phyloP scores from a whole-genome alignment of 2,113 vertebrate genomes.

The Mobula hypostoma region DNA sequence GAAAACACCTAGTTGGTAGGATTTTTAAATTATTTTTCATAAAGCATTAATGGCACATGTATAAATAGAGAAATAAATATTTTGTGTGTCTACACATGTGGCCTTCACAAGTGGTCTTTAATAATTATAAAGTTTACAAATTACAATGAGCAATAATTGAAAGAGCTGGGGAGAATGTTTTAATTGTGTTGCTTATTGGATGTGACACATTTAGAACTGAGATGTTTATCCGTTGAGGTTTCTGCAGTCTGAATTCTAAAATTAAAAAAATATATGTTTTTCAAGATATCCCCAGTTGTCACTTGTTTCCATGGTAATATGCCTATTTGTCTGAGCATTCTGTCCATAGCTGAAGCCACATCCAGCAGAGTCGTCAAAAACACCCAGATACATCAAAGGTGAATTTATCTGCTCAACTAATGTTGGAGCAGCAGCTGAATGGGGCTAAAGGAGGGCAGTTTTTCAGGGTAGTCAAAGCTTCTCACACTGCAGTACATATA shows the following conservation, averaged over 20 bases:
- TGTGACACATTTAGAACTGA: constrained; percentile 71
- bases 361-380: constrained; percentile 71
- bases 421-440: constrained; percentile 84
- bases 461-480: constrained; percentile 74
- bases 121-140: constrained; percentile 48
- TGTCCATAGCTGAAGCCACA: constrained; percentile 70
- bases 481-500: constrained; percentile 70
- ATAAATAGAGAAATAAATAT: background rate
- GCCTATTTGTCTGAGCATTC: constrained; percentile 85
- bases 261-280: constrained; percentile 77
- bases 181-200: constrained; percentile 81
- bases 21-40: background rate
- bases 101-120: background rate
- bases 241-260: constrained; percentile 75
- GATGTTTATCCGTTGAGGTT: constrained; percentile 70
- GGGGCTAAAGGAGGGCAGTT: constrained; percentile 88
- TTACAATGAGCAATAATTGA: constrained; percentile 80
- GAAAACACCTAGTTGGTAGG: background rate
- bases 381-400: constrained; percentile 77
- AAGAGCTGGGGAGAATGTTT: constrained; percentile 71
- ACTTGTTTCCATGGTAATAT: constrained; percentile 88
- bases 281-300: constrained; percentile 82
- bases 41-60: background rate
- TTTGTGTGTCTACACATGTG: background rate
- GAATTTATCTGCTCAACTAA: constrained; percentile 92